Evolutionary conservation across 2,888 invertebrate genomes (phyloP), one percentile per base, ranked within the genome.

Genomic region (Nasonia oneida): DNA sequence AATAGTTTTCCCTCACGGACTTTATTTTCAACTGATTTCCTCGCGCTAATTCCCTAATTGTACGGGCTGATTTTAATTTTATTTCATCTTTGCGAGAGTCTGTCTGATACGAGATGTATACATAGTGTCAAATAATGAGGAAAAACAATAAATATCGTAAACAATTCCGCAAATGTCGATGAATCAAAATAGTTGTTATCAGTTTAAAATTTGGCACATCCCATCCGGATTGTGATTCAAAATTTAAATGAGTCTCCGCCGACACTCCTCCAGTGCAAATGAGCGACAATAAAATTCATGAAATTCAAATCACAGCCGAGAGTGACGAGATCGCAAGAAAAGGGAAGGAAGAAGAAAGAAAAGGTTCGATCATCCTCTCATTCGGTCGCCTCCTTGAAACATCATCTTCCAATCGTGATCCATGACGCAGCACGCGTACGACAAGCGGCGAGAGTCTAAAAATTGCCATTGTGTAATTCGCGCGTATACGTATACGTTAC

Each of bases 401-500:
- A 79, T 67, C 76, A 53, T 76, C 78, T 14, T 10, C 33, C 57
- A 61, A 78, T 70, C 37, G 61, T 23, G 14, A 82, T 75, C 33
- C 33, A 39, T 73, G 71, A 77, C 70, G 67, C 50, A 39, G 64
- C 82, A 37, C 2, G 70, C 57, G 23, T 23, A 6, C 12, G n/a
- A 61, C 57, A 61, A 61, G 23, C 23, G 23, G 12, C 37, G 14
- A 5, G n/a, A 10, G n/a, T 79, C 73, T 74, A 84, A 79, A 84
- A 84, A 74, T 74, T 74, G 37, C 37, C 67, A 64, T 67, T 71
- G 74, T 42, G 71, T 78, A 61, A 78, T 83, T 78, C 47, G 39
- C 53, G 37, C 47, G n/a, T 42, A 37, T 23, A 50, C 37, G 37
- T 37, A 5, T 29, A 5, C 4, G 37, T 37, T 37, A 8, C 39